These are phyloP conservation scores for Parthenolecanium corni DNA, from an alignment of 2,888 invertebrate genomes.

Conservation along the genomic window DNA sequence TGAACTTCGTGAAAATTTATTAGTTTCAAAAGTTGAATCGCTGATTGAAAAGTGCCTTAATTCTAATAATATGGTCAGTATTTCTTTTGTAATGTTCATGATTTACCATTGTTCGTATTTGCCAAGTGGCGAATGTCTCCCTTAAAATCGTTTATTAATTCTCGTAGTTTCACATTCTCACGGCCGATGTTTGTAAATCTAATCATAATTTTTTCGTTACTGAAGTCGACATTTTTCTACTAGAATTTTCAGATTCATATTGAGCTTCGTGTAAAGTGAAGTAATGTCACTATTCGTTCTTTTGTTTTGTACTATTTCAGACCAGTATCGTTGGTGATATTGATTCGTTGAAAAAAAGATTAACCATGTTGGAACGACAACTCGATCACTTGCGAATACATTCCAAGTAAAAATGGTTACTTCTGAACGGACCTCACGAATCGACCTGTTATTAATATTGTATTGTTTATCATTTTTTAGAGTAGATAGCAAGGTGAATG, in stretches of 20 bases:
- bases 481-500: slow-evolving; percentile 14
- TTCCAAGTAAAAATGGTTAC: slow-evolving; percentile 5
- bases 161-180: no score
- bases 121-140: no score
- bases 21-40: slow-evolving; percentile 9
- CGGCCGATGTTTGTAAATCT: no score
- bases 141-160: no score
- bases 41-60: slow-evolving; percentile 3
- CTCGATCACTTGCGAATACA: slow-evolving; percentile 19
- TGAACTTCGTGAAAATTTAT: slow-evolving; percentile 11
- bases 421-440: no score
- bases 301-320: not conserved
- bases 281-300: not conserved
- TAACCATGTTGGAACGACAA: slow-evolving; percentile 14
- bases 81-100: no score
- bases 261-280: no score
- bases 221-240: no score
- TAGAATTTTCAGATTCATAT: no score
- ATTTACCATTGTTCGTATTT: no score
- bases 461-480: not conserved
- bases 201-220: no score
- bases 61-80: slow-evolving; percentile 10
- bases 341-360: slow-evolving; percentile 15
- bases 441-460: no score
- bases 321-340: slow-evolving; percentile 7